A percentile compares a stretch with the other conserved stretches of the same genome.
Evolutionary conservation across 2,113 vertebrate species (phyloP).

Genomic region (Antennarius striatus): DNA sequence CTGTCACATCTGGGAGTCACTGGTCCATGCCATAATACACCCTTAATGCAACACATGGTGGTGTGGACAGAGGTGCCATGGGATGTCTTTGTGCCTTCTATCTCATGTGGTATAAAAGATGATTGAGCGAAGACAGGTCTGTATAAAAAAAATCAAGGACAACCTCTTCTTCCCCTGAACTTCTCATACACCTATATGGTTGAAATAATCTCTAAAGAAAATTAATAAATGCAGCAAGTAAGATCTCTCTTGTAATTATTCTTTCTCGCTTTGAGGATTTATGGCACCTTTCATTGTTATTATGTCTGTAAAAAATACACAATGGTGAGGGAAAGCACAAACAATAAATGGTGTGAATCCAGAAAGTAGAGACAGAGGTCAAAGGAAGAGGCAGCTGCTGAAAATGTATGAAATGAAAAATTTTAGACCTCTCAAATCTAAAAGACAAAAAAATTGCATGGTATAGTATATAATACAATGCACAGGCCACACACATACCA

Average conservation of each 20-base stretch:
- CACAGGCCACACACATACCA: too few species aligned
- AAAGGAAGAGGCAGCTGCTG: slow-evolving; percentile 8
- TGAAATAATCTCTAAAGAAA: slow-evolving; percentile 10
- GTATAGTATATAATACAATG: too few species aligned
- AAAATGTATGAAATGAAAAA: slow-evolving; percentile 15
- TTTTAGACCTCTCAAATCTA: slow-evolving; percentile 23
- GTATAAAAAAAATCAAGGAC: slow-evolving; percentile 20
- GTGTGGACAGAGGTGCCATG: slow-evolving; percentile 58
- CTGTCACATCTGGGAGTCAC: slow-evolving; percentile 78
- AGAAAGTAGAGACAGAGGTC: slow-evolving; percentile 6
- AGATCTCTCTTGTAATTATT: too few species aligned
- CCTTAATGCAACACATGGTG: slow-evolving; percentile 73
- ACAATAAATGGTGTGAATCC: too few species aligned
- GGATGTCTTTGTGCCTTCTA: slow-evolving; percentile 52
- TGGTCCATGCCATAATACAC: slow-evolving; percentile 68
- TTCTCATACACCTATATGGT: slow-evolving; percentile 11
- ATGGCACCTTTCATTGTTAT: slow-evolving; percentile 21
- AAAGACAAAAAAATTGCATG: slow-evolving; percentile 19
- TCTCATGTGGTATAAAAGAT: slow-evolving; percentile 43
- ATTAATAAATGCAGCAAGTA: too few species aligned
- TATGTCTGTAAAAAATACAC: slow-evolving; percentile 14
- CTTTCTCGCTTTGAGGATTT: background rate
- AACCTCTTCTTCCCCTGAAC: slow-evolving; percentile 10
- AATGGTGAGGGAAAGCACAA: slow-evolving; percentile 15
- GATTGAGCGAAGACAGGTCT: background rate